Base-by-base conservation (phyloP, 2,888 invertebrate genomes). In the Strigamia crassipes region DNA sequence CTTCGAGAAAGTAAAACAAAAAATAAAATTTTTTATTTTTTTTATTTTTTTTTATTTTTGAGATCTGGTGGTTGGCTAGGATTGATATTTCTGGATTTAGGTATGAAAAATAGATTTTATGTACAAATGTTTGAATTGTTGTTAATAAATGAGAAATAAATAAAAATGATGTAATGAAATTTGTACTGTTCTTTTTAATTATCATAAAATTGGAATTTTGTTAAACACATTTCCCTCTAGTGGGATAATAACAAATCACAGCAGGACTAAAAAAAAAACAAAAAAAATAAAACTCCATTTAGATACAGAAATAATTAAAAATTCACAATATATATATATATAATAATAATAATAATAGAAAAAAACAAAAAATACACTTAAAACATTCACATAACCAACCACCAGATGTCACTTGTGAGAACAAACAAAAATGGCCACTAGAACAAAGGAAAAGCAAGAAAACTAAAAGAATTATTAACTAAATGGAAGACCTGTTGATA, bases 91-190 rank as follows among this genome's bases (percentile, higher is more conserved):
- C 0, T 12, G 2, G 56, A 13, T 21, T 27, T 56, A 56, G 31
- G 73, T 73, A 73, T 73, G 23, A 73, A 73, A 73, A 73, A 73
- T 73, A 73, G 23, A 73, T 73, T 73, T 27, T 73, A 73, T 73
- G 5, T 73, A 73, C 73, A 73, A 27, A 15, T 61, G 42, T 13
- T 61, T 61, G 61, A 9, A 18, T 15, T 56, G 1, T 56, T 56
- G 12, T 12, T 2, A 18, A 27, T 73, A 73, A 73, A 73, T 31
- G 31, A 73, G 9, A 61, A 66, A 66, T 9, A 66, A 66, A 66
- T 21, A 66, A 61, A 18, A n/a, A 56, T 15, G 6, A 56, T 18
- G 21, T 15, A 61, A 73, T 27, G 2, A 31, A 73, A 73, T 73
- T 73, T 73, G 73, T 73, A 73, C 73, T 73, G 27, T 73, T 73